Base-by-base conservation (phyloP, 2,888 invertebrate species). In the Punctoribates punctum region DNA sequence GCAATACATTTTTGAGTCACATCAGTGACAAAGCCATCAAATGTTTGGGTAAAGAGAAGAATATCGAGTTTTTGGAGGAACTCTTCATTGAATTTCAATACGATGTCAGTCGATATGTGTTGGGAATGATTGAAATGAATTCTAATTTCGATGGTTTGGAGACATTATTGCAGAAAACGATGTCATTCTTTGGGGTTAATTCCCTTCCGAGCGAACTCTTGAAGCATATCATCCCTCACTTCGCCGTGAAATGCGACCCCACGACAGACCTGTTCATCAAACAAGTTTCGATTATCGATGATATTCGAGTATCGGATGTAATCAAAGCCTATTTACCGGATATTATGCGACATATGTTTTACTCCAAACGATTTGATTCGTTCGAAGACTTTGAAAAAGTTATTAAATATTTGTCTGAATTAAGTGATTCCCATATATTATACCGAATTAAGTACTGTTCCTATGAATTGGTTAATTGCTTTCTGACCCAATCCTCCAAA, bases 11-110 rank as follows among this genome's bases (percentile, higher is more conserved):
- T n/a, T 6, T 29, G 4, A 67, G 38, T 38, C 67, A 67, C 20
- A 67, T 67, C 20, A 20, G n/a, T n/a, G 38, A 29, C 34, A 67
- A 67, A 38, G 20, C n/a, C 8, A 67, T 67, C 67, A 67, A 38
- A 67, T n/a, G 29, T 67, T 38, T 67, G n/a, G 34, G 38, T n/a
- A 15, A 38, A 38, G n/a, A n/a, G 20, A 67, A 38, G 20, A 17
- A 38, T 20, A 38, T 38, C 34, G 34, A 34, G 17, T 29, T 34
- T 8, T 67, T 67, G 20, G 38, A 67, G n/a, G 3, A 67, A 6
- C 38, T 67, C 34, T 29, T 67, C 20, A 67, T 67, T 38, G 38
- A 67, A 6, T 38, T n/a, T 67, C 67, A 67, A 20, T 6, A n/a
- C 3, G 34, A 67, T 6, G 34, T 67, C 20, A n/a, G 34, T 38